These are phyloP conservation scores for Vespertilio murinus DNA, from an alignment of 2,797 vertebrate genomes.

Conservation along the genomic window DNA sequence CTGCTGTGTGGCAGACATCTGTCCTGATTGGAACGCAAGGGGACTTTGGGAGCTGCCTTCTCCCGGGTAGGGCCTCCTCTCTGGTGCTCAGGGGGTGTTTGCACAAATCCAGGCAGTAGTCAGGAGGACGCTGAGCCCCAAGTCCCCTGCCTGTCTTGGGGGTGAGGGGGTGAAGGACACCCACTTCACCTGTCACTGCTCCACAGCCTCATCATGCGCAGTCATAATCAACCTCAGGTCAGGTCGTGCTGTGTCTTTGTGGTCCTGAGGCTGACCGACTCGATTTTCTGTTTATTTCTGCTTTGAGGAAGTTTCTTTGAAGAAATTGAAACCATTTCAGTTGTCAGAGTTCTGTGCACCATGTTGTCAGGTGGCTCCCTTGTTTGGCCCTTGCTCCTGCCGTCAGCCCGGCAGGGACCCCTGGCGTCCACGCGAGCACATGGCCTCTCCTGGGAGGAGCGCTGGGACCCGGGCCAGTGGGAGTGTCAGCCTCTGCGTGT, in stretches of 20 bases:
- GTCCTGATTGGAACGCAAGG: accelerated
- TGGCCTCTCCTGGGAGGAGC: accelerated
- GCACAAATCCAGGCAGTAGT: no score
- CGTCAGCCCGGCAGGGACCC: background rate
- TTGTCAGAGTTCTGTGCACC: accelerated
- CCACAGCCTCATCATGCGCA: accelerated
- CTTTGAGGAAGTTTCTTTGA: background rate
- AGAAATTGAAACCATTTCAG: background rate
- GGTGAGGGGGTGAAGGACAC: background rate
- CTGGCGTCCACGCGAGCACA: no score
- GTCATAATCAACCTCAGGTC: accelerated
- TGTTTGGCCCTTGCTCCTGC: accelerated
- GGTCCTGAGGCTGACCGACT: accelerated
- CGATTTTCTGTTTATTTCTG: accelerated
- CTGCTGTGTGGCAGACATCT: accelerated
- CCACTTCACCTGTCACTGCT: accelerated
- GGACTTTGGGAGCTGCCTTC: background rate
- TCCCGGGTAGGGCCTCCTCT: background rate
- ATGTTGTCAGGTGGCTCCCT: accelerated
- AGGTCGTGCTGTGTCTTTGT: accelerated
- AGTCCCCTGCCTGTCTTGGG: background rate
- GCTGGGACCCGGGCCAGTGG: accelerated
- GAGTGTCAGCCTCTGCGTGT: background rate
- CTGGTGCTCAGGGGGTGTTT: accelerated
- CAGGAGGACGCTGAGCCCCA: background rate